Percentiles rank a stretch among this genome's conserved stretches.
These are phyloP conservation scores for Pelagia noctiluca DNA, from an alignment of 30 jellyfish, hydroid and myxozoan genomes.

Conservation along the genomic window DNA sequence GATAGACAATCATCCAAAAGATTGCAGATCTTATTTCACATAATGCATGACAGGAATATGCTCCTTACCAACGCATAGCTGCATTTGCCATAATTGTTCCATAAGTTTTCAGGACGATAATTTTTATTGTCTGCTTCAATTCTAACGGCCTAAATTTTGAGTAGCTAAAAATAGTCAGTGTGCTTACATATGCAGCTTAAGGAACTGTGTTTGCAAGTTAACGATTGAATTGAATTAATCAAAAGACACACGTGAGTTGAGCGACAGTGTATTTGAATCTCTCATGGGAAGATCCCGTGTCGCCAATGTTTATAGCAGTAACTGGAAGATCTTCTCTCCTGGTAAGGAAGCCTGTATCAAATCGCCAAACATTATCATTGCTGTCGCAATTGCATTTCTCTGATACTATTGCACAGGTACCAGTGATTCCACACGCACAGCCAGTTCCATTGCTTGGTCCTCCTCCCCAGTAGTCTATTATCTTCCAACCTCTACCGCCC, in stretches of 20 bases:
- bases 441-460: constrained; percentile 48
- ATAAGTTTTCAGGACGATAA: too few relatives aligned
- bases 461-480: constrained; percentile 18
- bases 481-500: constrained; percentile 3
- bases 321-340: constrained; percentile 16
- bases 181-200: too few relatives aligned
- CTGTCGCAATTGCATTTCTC: constrained; percentile 18
- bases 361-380: constrained; percentile 34
- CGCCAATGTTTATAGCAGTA: constrained; percentile 17
- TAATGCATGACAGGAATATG: too few relatives aligned
- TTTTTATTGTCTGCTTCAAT: too few relatives aligned
- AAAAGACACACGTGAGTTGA: background rate
- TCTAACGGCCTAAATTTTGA: too few relatives aligned
- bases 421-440: constrained; percentile 4
- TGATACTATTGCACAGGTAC: background rate
- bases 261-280: background rate
- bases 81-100: too few relatives aligned
- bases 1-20: too few relatives aligned
- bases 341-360: constrained; percentile 14
- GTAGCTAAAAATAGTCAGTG: too few relatives aligned
- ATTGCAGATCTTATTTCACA: too few relatives aligned
- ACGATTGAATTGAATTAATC: too few relatives aligned
- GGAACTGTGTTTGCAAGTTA: too few relatives aligned
- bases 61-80: too few relatives aligned
- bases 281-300: constrained; percentile 19